A percentile compares a stretch with the other conserved stretches of the same genome.
These are phyloP conservation scores for Cheilosia pagana DNA, from an alignment of 2,888 invertebrate genomes.

Conservation along the genomic window DNA sequence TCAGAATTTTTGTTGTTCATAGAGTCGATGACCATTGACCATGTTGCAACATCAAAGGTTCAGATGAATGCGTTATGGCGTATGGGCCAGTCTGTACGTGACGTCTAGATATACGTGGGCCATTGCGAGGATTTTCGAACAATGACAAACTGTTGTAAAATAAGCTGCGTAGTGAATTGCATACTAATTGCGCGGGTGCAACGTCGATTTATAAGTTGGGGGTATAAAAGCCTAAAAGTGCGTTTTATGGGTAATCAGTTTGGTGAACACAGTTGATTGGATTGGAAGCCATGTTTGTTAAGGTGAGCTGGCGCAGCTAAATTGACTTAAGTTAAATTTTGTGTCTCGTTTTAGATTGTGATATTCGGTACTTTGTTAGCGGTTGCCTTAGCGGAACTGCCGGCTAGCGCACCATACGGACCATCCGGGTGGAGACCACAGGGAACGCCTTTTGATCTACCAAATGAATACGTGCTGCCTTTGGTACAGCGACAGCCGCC, in stretches of 20 bases:
- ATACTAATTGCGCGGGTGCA: constrained; percentile 59
- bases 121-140: constrained; percentile 52
- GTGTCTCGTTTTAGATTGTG: constrained; percentile 73
- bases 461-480: constrained; percentile 78
- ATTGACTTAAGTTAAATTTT: constrained; percentile 2
- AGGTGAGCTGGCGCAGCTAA: constrained; percentile 19
- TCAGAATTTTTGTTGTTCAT: constrained; percentile 24
- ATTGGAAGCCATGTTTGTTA: constrained; percentile 59
- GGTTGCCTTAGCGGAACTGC: constrained; percentile 76
- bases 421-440: constrained; percentile 83
- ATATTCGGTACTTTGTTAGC: constrained; percentile 69
- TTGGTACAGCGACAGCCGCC: constrained; percentile 67
- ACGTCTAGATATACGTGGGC: constrained; percentile 42
- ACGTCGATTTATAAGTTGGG: constrained; percentile 23
- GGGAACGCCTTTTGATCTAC: constrained; percentile 81
- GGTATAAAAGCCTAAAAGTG: constrained; percentile 67
- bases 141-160: constrained; percentile 64
- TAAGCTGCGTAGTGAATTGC: constrained; percentile 11
- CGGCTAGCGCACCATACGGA: constrained; percentile 80
- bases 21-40: constrained; percentile 40
- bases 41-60: constrained; percentile 28
- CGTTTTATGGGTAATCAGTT: constrained; percentile 58
- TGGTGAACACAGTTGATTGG: constrained; percentile 39
- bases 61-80: constrained; percentile 45
- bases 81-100: constrained; percentile 44